Conservation (phyloP, 2,113 vertebrate genomes). For the Petaurus breviceps region DNA sequence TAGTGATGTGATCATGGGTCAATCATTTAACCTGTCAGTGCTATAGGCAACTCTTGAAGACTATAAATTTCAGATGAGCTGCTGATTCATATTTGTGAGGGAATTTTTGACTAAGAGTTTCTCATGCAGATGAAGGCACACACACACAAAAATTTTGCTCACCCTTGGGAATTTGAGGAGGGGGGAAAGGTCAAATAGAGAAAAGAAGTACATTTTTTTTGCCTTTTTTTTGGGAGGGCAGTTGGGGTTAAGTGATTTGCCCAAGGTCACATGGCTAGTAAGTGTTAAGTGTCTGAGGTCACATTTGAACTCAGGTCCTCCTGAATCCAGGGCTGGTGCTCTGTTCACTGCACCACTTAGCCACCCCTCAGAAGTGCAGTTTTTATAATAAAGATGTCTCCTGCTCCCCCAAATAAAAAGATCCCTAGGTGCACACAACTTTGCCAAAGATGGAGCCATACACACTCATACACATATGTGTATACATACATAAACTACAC, state of each 20-base stretch:
- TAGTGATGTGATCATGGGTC: not conserved
- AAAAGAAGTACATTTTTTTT: not conserved
- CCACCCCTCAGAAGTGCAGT: too few relatives aligned
- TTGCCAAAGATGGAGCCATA: not conserved
- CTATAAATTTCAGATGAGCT: not conserved
- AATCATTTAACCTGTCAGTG: not conserved
- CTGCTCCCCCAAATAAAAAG: not conserved
- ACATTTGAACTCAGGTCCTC: too few relatives aligned
- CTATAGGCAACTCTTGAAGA: not conserved
- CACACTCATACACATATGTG: too few relatives aligned
- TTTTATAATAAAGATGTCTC: not conserved
- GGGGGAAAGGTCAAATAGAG: not conserved
- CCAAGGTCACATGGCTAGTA: too few relatives aligned
- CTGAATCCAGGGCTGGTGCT: too few relatives aligned
- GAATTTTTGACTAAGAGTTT: not conserved
- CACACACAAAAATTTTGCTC: not conserved
- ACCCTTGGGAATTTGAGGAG: not conserved
- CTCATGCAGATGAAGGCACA: not conserved
- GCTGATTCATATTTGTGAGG: not conserved
- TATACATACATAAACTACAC: too few relatives aligned
- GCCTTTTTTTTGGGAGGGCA: too few relatives aligned
- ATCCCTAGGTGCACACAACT: not conserved
- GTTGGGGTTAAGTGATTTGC: too few relatives aligned
- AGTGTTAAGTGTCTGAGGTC: too few relatives aligned
- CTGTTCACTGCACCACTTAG: too few relatives aligned